Evolutionary conservation across 2,113 vertebrate species (phyloP).

Genomic region (Willisornis vidua): DNA sequence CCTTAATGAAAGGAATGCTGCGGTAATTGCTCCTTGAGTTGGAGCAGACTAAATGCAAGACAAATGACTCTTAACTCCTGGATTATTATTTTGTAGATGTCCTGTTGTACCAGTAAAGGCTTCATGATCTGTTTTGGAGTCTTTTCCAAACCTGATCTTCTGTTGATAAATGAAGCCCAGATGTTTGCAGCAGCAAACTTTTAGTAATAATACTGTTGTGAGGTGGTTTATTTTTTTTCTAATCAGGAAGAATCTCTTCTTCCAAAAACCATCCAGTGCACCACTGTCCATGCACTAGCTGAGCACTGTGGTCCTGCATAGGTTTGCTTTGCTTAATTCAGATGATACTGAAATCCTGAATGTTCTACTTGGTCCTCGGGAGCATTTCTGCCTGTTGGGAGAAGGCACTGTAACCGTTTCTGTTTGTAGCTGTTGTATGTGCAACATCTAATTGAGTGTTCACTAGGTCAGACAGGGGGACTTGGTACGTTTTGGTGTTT

Average conservation of each 20-base stretch:
- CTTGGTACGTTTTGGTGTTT: not conserved
- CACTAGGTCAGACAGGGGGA: not conserved
- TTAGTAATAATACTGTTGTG: not conserved
- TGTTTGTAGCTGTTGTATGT: not conserved
- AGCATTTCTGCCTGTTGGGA: rapidly evolving
- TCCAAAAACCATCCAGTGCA: not conserved
- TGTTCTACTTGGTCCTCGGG: not conserved
- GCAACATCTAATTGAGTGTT: not conserved
- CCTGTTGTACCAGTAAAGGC: not conserved
- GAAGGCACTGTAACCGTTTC: not conserved
- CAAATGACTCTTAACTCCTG: not conserved
- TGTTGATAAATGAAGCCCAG: not conserved
- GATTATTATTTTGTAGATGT: not conserved
- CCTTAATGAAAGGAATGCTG: not conserved
- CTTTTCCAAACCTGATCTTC: not conserved
- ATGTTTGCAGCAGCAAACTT: not conserved
- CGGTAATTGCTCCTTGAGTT: not conserved
- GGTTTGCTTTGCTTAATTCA: not conserved
- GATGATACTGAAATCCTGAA: not conserved
- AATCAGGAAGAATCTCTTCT: not conserved
- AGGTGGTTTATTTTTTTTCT: not conserved
- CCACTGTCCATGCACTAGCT: not conserved
- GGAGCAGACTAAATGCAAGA: not conserved
- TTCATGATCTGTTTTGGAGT: not conserved
- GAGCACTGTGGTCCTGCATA: not conserved